phyloP scores from a whole-genome alignment of 64 coral and sea anemone genomes.

The Orbicella faveolata region DNA sequence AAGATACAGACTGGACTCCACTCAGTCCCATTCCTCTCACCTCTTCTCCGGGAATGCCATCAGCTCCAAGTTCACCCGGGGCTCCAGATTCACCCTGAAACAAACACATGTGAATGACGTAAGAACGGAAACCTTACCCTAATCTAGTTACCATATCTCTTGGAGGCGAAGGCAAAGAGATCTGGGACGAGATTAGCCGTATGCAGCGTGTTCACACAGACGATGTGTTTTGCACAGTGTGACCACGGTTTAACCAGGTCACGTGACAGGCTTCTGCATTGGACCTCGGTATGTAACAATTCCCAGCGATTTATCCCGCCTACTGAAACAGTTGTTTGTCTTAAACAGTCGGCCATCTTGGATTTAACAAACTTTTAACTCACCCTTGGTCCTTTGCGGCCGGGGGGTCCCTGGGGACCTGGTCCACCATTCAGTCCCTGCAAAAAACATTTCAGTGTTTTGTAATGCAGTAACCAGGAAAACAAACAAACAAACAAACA shows the following conservation, averaged over 20 bases:
- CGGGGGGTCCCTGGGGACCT: constrained; percentile 51
- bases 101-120: neutral
- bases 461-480: neutral
- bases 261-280: no score
- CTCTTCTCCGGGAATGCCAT: constrained; percentile 11
- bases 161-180: no score
- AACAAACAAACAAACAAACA: neutral
- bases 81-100: constrained; percentile 33
- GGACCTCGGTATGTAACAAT: no score
- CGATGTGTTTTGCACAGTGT: neutral
- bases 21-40: neutral
- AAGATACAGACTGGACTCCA: no score
- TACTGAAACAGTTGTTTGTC: no score
- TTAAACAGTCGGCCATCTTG: no score
- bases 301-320: no score
- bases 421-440: constrained; percentile 18
- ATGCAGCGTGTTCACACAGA: neutral
- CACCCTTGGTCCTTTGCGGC: constrained; percentile 60
- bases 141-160: neutral
- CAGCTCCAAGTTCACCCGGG: constrained; percentile 24
- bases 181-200: neutral
- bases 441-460: neutral
- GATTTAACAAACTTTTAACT: neutral
- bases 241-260: no score
- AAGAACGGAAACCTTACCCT: neutral